Evolutionary conservation across 2,113 vertebrate genomes (phyloP).

Genomic region (Leucopsar rothschildi): DNA sequence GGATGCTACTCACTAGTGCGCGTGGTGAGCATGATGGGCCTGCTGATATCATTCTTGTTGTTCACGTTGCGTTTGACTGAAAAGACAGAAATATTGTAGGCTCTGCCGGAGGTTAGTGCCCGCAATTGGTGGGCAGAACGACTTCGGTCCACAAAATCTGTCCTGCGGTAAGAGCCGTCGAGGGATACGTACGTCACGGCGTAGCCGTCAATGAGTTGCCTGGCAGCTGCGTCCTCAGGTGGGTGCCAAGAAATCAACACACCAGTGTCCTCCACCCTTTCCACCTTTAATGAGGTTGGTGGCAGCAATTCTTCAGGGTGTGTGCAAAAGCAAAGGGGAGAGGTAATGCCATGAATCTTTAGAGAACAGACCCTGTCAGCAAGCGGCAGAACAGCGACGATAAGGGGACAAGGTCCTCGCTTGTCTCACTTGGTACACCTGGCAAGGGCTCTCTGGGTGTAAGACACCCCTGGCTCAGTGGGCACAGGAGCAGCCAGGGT

Average conservation of each 20-base stretch:
- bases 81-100: slow-evolving; percentile 96
- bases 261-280: slow-evolving; percentile 89
- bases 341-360: slow-evolving; percentile 64
- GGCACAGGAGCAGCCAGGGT: not conserved
- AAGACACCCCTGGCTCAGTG: accelerated
- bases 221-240: slow-evolving; percentile 72
- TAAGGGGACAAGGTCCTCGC: not conserved
- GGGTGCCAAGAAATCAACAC: slow-evolving; percentile 92
- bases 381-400: not conserved
- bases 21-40: slow-evolving; percentile 82
- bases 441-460: not conserved
- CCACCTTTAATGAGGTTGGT: slow-evolving; percentile 89
- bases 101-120: slow-evolving; percentile 84
- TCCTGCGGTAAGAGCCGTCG: slow-evolving; percentile 82
- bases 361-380: slow-evolving; percentile 8
- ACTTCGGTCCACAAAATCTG: slow-evolving; percentile 87
- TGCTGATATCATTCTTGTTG: slow-evolving; percentile 92
- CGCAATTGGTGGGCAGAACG: slow-evolving; percentile 85
- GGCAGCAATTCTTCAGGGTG: slow-evolving; percentile 88
- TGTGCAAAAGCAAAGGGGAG: slow-evolving; percentile 51
- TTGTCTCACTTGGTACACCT: not conserved
- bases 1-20: slow-evolving; percentile 86
- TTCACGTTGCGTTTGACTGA: slow-evolving; percentile 90
- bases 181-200: slow-evolving; percentile 87
- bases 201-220: slow-evolving; percentile 87